Evolutionary conservation across 2,888 invertebrate species (phyloP), one percentile per base, ranked within the genome.

Genomic region (Chironomus tentans): DNA sequence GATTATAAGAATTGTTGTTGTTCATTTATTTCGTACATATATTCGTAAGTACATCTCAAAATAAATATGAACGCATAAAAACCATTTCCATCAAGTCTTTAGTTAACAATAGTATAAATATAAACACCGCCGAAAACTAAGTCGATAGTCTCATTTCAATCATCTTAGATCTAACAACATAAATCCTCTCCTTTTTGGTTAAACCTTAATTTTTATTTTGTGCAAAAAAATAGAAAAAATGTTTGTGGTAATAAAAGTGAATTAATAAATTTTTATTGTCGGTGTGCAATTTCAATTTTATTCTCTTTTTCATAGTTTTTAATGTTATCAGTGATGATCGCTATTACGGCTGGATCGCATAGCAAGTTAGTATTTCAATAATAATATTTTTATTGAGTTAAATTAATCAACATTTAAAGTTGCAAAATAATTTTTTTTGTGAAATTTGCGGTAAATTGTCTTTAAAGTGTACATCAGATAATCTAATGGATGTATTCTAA

Each of bases 81-180:
- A 21, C 21, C 65, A 65, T 24, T 65, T 65, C 24, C 65, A 65
- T 65, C 12, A 21, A 21, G 10, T 38, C 4, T 38, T 38, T 38
- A 7, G 21, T 74, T 68, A 56, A 56, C 15, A 15, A 56, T 47
- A 6, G 74, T 74, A 74, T 74, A 74, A 74, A 74, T 74, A 74
- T 22, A n/a, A 46, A 24, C 62, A 68, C 68, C 65, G 21, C 13
- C 74, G 5, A 48, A 74, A 68, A 65, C n/a, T 46, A 68, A 68
- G 47, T 68, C 68, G 18, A 62, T 74, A 74, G 74, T 74, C 46
- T 74, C 47, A 28, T 48, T 65, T 65, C 65, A 22, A 65, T 65
- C 65, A 65, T 65, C 65, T 24, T 65, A 65, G 65, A 65, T 65
- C 4, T 65, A 65, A 65, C 22, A 65, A 7, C 7, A 56, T 22